Evolutionary conservation across 2,797 vertebrate species (phyloP), one percentile per base, ranked within the genome.

Genomic region (Luscinia luscinia): DNA sequence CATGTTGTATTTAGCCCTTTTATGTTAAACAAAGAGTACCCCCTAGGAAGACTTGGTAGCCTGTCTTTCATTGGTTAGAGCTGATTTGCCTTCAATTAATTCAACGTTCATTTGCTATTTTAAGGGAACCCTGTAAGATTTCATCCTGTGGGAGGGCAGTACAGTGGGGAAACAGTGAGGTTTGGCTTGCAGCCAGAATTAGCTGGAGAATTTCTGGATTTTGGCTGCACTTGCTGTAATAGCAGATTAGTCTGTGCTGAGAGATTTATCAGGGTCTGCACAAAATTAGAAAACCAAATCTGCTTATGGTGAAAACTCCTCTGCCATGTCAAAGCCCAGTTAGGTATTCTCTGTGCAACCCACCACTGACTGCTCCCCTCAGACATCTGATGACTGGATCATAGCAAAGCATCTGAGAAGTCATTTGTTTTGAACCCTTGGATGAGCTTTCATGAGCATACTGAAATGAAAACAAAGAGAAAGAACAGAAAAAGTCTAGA

Each of bases 241-340:
- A 91, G 57, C 75, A 83, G 75, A 94, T 87, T 87, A 77, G 43
- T 74, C 57, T 85, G 12, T 57, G 54, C 7, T 57, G 52, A 89
- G 63, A 91, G 49, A 91, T 85, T 95, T 94, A 80, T 68, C 70
- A 58, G 36, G 24, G 45, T 27, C 49, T 74, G 64, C 41, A 85
- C 32, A 87, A 92, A 96, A 87, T 93, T 85, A 87, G 72, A 87
- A 94, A 93, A 80, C 34, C 72, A 93, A 85, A 64, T 67, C 70
- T 86, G 21, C 36, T 74, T 55, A 77, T 77, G 48, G 32, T 45
- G 49, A 76, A 91, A 92, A 77, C 61, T 67, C 57, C 41, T 89
- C 57, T 84, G 48, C 32, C 3, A 15, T 40, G 69, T 78, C 77
- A 89, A 86, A 84, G 22, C n/a, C 38, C 11, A 1, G 19, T 62